phyloP scores from a whole-genome alignment of 2,888 invertebrate species.

The Litoditis marina region DNA sequence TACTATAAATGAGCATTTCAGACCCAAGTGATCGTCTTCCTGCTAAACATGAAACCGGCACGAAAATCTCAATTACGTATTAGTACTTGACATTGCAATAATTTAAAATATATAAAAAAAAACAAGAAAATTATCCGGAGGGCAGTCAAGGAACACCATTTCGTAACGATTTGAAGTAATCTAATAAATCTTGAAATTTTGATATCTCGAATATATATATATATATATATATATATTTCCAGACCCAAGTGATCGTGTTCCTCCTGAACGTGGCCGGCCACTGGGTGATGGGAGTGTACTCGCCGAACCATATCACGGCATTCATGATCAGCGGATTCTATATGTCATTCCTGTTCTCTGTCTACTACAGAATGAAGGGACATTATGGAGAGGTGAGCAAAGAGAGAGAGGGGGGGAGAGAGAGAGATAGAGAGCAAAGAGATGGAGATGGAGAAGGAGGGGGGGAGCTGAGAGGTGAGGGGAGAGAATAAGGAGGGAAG shows the following conservation, averaged over 20 bases:
- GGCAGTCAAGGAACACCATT: no score
- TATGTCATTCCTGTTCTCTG: conserved; percentile 54
- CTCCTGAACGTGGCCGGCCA: conserved; percentile 45
- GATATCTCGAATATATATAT: neutral
- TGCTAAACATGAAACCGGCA: conserved; percentile 43
- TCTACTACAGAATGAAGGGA: conserved; percentile 37
- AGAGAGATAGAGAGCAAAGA: neutral
- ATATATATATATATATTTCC: conserved; percentile 13
- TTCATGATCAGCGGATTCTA: conserved; percentile 59
- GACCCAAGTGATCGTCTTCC: conserved; percentile 52
- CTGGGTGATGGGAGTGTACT: conserved; percentile 43
- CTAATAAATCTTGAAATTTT: neutral
- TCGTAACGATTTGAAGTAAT: no score
- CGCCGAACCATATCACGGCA: conserved; percentile 49
- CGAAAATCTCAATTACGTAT: no score
- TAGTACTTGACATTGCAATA: no score
- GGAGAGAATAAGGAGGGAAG: neutral
- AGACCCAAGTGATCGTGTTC: conserved; percentile 55
- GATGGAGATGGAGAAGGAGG: neutral
- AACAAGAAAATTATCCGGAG: neutral
- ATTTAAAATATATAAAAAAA: no score
- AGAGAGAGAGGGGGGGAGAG: neutral
- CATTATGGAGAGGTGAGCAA: conserved; percentile 12
- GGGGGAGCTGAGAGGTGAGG: neutral
- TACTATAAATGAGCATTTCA: no score